Evolutionary conservation across 1,140 invertebrate species (phyloP), one percentile per base, ranked within the genome.

Genomic region (Choristoneura fumiferana): DNA sequence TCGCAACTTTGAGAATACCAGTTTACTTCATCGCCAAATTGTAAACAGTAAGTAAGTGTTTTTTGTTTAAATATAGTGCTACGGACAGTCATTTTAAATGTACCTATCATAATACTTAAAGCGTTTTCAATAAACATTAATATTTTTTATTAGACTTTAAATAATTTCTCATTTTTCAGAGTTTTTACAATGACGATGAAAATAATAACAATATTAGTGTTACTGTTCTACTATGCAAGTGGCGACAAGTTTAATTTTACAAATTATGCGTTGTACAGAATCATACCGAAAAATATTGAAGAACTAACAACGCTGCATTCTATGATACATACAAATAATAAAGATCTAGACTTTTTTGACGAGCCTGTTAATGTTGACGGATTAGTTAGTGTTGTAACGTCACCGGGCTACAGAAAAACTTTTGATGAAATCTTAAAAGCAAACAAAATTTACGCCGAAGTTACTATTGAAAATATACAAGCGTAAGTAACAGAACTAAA

Each of bases 401-500:
- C 56, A 12, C 56, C 56, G 8, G 22, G 5, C 2, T 22, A 45
- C 18, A 58, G 37, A 9, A 45, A 34, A 43, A 29, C 39, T 29
- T 58, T 58, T 14, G 37, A 33, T 3, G 40, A 58, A 13, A 15
- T 58, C 6, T 40, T 58, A 14, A 43, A 43, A 43, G 22, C 18
- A 33, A 58, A 45, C 33, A 33, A n/a, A 10, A 45, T 58, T 4
- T 12, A 58, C 1, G 18, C 56, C 9, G 56, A 45, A 45, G 37
- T 58, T 14, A 35, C 40, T 0, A 45, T 45, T 8, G 38, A 43
- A 45, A 58, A 58, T 49, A 49, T 58, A 43, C 56, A 58, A 58
- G 33, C 18, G 56, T 58, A 58, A 58, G 40, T 57, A 34, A 54
- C 4, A 14, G 15, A 17, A 8, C 22, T 1, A 1, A 4, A 22